phyloP scores from a whole-genome alignment of 2,797 vertebrate genomes.

The Otolemur crassicaudatus region DNA sequence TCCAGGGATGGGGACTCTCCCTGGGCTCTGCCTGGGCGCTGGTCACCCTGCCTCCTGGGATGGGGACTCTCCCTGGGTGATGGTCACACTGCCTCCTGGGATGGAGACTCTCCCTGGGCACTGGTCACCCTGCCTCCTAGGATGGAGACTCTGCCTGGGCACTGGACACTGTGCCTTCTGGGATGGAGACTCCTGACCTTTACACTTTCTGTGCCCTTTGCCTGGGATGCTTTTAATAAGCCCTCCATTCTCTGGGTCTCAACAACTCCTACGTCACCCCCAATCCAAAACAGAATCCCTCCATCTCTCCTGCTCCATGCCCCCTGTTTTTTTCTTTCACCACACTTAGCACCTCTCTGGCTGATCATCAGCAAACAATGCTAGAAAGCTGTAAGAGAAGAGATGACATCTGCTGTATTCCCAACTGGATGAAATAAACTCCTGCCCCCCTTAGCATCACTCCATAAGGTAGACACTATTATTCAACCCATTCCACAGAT shows the following conservation, averaged over 20 bases:
- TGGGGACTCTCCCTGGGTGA: no score
- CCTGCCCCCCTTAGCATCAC: not conserved
- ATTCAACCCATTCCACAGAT: not conserved
- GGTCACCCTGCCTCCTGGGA: no score
- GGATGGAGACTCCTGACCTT: not conserved
- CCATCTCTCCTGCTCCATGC: not conserved
- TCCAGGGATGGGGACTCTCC: not conserved
- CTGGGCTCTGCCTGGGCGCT: no score
- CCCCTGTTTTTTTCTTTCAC: not conserved
- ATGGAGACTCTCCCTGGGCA: no score
- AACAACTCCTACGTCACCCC: not conserved
- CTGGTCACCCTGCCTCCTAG: no score
- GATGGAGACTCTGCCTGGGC: no score
- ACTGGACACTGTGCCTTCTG: no score
- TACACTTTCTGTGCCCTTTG: not conserved
- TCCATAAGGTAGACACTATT: not conserved
- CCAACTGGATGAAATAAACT: not conserved
- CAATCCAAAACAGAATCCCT: not conserved
- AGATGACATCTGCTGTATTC: not conserved
- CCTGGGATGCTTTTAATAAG: not conserved
- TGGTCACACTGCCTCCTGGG: no score
- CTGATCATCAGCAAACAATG: not conserved
- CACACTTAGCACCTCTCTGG: not conserved
- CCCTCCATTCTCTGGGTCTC: not conserved
- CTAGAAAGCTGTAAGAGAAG: not conserved